Evolutionary conservation across 2,888 invertebrate genomes (phyloP).

Genomic region (Phanerotoma sp.): DNA sequence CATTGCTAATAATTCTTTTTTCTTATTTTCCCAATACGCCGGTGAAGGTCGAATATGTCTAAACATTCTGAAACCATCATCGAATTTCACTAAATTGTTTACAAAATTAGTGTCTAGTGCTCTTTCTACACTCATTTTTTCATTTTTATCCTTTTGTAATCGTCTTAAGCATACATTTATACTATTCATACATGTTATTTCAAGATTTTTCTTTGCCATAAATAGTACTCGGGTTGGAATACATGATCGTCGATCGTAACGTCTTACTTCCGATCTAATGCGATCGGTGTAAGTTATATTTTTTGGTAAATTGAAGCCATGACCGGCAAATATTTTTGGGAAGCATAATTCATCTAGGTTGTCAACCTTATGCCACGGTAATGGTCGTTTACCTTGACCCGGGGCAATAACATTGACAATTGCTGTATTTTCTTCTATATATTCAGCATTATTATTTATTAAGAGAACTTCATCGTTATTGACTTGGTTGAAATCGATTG

Average conservation of each 20-base stretch:
- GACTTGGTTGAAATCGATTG: constrained; percentile 23
- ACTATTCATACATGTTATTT: constrained; percentile 24
- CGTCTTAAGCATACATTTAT: constrained; percentile 31
- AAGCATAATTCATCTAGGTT: constrained; percentile 38
- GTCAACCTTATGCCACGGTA: constrained; percentile 35
- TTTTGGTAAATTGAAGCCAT: constrained; percentile 22
- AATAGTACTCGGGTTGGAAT: constrained; percentile 25
- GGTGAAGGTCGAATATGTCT: constrained; percentile 48
- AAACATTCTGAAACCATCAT: constrained; percentile 13
- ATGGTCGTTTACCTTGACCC: constrained; percentile 36
- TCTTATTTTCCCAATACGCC: constrained; percentile 48
- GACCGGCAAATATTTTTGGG: constrained; percentile 36
- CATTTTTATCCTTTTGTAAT: too few species aligned
- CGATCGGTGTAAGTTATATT: constrained; percentile 10
- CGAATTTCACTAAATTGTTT: constrained; percentile 11
- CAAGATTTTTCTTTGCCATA: constrained; percentile 32
- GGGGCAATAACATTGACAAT: constrained; percentile 35
- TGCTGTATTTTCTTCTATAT: neutral
- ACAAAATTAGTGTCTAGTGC: too few species aligned
- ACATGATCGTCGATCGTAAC: constrained; percentile 22
- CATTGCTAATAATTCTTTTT: constrained; percentile 53
- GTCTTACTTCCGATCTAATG: constrained; percentile 26
- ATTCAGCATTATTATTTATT: constrained; percentile 28
- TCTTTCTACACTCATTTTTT: too few species aligned
- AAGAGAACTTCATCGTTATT: constrained; percentile 33